Conservation (phyloP, 2,797 vertebrate genomes). For the Serranus cabrilla region DNA sequence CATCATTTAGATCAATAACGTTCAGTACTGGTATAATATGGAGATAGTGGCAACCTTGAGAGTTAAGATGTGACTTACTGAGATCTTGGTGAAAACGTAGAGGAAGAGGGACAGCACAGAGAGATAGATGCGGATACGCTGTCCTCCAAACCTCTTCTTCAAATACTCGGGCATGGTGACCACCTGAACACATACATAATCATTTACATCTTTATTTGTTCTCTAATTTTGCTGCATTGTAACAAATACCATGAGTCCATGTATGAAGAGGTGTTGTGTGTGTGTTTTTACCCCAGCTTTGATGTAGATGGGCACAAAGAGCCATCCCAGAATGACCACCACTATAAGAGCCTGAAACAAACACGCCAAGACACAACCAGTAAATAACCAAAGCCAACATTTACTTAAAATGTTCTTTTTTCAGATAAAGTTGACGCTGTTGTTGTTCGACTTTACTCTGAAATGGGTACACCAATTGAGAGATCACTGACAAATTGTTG, state of each 20-base stretch:
- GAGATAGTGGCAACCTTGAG: neutral
- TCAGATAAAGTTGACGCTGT: neutral
- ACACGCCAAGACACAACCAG: conserved; percentile 2
- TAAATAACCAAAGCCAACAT: neutral
- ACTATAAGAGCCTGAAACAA: conserved; percentile 90
- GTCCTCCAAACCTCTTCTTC: conserved; percentile 93
- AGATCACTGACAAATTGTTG: too few species aligned
- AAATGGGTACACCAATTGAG: too few species aligned
- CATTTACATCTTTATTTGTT: neutral
- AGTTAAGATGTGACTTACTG: conserved; percentile 86
- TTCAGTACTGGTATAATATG: neutral
- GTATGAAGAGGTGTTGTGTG: neutral
- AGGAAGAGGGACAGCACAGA: conserved; percentile 92
- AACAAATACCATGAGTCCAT: too few species aligned
- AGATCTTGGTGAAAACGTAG: conserved; percentile 94
- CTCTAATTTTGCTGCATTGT: neutral
- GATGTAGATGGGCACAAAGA: conserved; percentile 97
- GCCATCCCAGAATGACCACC: conserved; percentile 92
- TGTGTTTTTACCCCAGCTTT: conserved; percentile 90
- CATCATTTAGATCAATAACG: neutral
- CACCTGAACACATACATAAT: conserved; percentile 83
- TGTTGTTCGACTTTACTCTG: neutral
- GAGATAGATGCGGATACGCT: conserved; percentile 93
- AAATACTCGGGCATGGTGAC: conserved; percentile 97
- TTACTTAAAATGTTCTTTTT: neutral